phyloP scores from a whole-genome alignment of 2,113 vertebrate genomes.

The Bubo bubo region DNA sequence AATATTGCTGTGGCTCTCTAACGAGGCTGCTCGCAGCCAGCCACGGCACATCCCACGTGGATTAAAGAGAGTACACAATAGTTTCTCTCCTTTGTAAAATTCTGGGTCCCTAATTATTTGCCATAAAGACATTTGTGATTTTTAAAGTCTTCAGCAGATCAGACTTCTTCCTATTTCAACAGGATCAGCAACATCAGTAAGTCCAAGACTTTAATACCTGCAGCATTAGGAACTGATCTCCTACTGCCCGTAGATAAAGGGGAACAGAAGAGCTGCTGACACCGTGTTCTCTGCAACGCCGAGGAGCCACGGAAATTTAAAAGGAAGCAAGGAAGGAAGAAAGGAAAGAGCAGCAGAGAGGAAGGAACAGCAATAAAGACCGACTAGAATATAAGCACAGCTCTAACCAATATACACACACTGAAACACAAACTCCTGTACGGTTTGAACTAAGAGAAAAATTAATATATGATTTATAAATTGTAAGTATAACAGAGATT shows the following conservation, averaged over 20 bases:
- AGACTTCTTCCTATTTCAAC: not conserved
- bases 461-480: not conserved
- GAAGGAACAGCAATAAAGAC: not conserved
- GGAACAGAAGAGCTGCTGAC: too few relatives aligned
- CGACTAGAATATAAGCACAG: not conserved
- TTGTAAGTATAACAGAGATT: accelerated
- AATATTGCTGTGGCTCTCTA: accelerated
- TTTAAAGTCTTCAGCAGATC: not conserved
- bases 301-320: not conserved
- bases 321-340: not conserved
- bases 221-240: not conserved
- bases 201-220: not conserved
- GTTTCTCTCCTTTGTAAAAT: not conserved
- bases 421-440: not conserved
- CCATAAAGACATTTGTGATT: not conserved
- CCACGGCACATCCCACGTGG: accelerated
- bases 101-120: not conserved
- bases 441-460: not conserved
- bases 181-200: not conserved
- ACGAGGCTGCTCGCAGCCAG: not conserved
- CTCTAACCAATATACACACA: accelerated
- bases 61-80: accelerated
- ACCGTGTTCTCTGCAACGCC: accelerated
- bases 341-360: not conserved
- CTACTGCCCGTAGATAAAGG: not conserved